phyloP scores from a whole-genome alignment of 1,140 invertebrate species.

The Callitettix versicolor region DNA sequence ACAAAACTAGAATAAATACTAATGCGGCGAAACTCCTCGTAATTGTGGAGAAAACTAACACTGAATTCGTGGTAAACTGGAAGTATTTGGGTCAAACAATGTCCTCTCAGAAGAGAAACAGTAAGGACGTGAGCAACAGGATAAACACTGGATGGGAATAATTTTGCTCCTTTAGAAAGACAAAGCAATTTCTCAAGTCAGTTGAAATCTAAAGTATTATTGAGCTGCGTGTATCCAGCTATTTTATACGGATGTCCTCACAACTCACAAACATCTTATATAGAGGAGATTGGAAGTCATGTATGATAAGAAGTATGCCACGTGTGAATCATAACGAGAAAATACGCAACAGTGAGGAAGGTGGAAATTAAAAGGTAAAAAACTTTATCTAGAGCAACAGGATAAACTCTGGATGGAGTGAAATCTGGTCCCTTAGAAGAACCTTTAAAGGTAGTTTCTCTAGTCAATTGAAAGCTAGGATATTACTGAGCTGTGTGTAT shows the following conservation, averaged over 20 bases:
- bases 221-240: not conserved
- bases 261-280: too few species aligned
- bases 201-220: not conserved
- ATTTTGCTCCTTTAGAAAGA: not conserved
- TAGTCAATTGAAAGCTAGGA: too few species aligned
- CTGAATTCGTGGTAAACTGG: not conserved
- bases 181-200: not conserved
- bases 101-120: not conserved
- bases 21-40: not conserved
- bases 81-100: not conserved
- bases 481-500: too few species aligned
- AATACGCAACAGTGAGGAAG: too few species aligned
- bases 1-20: not conserved
- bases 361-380: too few species aligned
- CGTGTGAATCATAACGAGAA: too few species aligned
- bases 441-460: too few species aligned
- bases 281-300: too few species aligned
- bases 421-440: too few species aligned
- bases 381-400: too few species aligned
- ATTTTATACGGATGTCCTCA: not conserved
- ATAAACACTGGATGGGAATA: not conserved
- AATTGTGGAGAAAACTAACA: not conserved
- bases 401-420: too few species aligned
- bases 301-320: too few species aligned
- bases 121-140: not conserved